Conservation (phyloP, 2,888 invertebrate species). For the Eueremaeus valkanovi region DNA sequence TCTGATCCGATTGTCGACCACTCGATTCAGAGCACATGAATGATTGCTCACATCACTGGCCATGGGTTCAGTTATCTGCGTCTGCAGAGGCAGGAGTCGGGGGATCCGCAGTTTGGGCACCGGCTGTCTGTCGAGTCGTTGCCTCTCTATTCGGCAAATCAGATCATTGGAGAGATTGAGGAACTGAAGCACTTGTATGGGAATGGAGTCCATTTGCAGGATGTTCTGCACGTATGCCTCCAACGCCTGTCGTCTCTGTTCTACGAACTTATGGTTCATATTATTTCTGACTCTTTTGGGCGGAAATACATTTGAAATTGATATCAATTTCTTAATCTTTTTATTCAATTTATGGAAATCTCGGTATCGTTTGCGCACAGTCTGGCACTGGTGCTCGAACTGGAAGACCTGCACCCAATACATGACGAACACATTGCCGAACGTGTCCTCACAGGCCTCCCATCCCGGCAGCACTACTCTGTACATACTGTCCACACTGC, state of each 20-base stretch:
- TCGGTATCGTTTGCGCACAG: neutral
- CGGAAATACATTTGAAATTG: neutral
- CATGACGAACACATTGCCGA: neutral
- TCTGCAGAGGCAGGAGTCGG: too few relatives aligned
- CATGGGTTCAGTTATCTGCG: too few relatives aligned
- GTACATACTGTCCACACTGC: neutral
- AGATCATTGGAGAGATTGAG: constrained; percentile 7
- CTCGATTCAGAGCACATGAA: too few relatives aligned
- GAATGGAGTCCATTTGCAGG: neutral
- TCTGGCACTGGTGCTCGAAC: neutral
- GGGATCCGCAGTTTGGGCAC: neutral
- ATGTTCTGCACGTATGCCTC: neutral
- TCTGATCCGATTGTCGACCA: neutral
- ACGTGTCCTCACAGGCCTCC: neutral
- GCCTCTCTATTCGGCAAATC: neutral
- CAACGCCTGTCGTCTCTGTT: neutral
- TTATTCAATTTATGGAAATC: constrained; percentile 16
- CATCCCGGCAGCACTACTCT: neutral
- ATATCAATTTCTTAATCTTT: neutral
- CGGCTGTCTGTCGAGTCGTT: too few relatives aligned
- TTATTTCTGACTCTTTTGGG: constrained; percentile 19
- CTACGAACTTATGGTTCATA: neutral
- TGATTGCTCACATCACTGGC: too few relatives aligned
- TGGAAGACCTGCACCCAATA: neutral
- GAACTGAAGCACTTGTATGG: neutral